Evolutionary conservation across 2,888 invertebrate species (phyloP).

Genomic region (Phania funesta): DNA sequence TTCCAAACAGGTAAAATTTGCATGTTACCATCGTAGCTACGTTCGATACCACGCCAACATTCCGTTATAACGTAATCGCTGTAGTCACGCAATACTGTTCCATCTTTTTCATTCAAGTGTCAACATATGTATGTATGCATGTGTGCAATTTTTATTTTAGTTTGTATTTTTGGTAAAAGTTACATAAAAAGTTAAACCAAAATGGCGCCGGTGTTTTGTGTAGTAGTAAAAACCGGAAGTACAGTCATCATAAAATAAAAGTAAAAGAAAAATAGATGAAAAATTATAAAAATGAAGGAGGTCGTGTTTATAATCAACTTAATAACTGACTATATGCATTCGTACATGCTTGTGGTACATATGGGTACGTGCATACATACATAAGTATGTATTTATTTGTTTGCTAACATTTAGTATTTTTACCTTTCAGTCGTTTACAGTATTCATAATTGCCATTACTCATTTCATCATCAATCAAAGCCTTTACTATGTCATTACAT

Average conservation of each 20-base stretch:
- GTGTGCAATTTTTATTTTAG: slow-evolving; percentile 28
- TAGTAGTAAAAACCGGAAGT: slow-evolving; percentile 65
- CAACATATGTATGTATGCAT: slow-evolving; percentile 30
- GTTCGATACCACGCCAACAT: slow-evolving; percentile 89
- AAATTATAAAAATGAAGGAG: not conserved
- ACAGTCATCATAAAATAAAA: slow-evolving; percentile 56
- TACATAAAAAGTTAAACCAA: slow-evolving; percentile 54
- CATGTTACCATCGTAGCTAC: slow-evolving; percentile 83
- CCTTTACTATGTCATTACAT: slow-evolving; percentile 80
- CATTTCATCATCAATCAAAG: slow-evolving; percentile 79
- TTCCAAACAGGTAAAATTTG: slow-evolving; percentile 89
- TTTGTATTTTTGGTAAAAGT: slow-evolving; percentile 46
- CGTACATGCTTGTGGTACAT: too few relatives aligned
- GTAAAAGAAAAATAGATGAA: slow-evolving; percentile 19
- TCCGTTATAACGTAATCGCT: slow-evolving; percentile 87
- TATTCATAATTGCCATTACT: slow-evolving; percentile 72
- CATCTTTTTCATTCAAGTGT: slow-evolving; percentile 71
- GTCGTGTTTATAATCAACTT: slow-evolving; percentile 9
- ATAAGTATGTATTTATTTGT: not conserved
- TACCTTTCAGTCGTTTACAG: slow-evolving; percentile 61
- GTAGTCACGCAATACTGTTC: slow-evolving; percentile 81
- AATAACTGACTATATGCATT: not conserved
- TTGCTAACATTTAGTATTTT: not conserved
- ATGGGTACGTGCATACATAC: not conserved
- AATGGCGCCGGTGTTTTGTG: slow-evolving; percentile 67